These are phyloP conservation scores for Drosophila phalerata DNA, from an alignment of 2,888 invertebrate species.

Conservation along the genomic window DNA sequence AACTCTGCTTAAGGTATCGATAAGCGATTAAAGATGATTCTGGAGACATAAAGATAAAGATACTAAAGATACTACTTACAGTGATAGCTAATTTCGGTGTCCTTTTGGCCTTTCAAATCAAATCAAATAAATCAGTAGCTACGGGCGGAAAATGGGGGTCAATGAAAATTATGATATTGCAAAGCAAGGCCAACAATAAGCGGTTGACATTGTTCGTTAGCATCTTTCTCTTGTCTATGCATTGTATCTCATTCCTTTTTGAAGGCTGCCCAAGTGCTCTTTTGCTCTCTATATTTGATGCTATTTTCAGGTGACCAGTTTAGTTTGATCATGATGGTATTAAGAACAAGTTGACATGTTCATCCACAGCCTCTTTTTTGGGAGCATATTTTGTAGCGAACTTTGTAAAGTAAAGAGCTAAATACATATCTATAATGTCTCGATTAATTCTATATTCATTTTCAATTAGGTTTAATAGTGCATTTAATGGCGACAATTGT, in stretches of 20 bases:
- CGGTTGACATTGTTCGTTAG: conserved; percentile 16
- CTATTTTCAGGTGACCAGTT: neutral
- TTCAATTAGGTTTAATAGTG: neutral
- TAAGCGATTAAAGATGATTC: neutral
- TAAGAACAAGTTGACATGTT: neutral
- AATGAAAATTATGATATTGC: conserved; percentile 20
- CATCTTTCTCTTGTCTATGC: conserved; percentile 6
- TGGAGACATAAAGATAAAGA: neutral
- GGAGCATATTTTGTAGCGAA: neutral
- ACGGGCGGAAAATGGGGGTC: conserved; percentile 8
- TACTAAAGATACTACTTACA: conserved; percentile 3
- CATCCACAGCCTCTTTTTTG: neutral
- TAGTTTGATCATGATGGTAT: neutral
- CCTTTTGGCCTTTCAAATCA: conserved; percentile 3
- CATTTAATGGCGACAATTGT: neutral
- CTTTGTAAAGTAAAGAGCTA: neutral
- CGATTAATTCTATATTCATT: neutral
- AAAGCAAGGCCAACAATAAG: conserved; percentile 17
- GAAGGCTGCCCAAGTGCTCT: conserved; percentile 20
- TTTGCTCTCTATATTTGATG: conserved; percentile 2
- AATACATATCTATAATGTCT: too few species aligned
- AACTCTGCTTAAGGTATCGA: neutral
- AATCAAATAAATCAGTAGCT: neutral
- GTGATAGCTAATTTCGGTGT: conserved; percentile 1
- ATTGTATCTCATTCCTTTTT: conserved; percentile 3